A percentile compares a stretch with the other conserved stretches of the same genome.
These are phyloP conservation scores for Falcaria lacertinaria DNA, from an alignment of 2,888 invertebrate genomes.

Conservation along the genomic window DNA sequence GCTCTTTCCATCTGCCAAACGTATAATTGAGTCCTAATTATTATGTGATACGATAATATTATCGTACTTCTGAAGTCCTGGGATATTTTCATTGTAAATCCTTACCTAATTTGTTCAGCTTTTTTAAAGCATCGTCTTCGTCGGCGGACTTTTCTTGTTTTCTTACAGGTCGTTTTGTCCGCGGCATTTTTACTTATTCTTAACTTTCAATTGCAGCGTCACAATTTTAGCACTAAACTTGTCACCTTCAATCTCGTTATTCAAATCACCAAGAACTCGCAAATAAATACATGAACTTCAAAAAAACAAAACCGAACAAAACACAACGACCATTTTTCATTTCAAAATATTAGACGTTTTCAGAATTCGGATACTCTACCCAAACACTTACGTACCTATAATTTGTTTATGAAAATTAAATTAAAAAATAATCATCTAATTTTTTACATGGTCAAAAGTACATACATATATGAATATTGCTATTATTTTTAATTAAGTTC, in stretches of 20 bases:
- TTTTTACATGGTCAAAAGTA: no score
- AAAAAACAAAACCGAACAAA: neutral
- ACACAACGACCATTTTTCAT: neutral
- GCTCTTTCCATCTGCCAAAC: no score
- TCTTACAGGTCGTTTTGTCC: slow-evolving; percentile 61
- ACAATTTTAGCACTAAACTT: neutral
- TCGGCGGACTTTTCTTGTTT: slow-evolving; percentile 50
- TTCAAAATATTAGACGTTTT: neutral
- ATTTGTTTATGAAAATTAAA: no score
- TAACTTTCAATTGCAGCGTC: slow-evolving; percentile 1
- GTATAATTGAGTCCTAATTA: no score
- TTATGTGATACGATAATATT: no score
- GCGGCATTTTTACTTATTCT: slow-evolving; percentile 48
- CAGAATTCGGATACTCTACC: neutral
- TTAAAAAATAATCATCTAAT: no score
- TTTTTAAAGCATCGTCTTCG: slow-evolving; percentile 48
- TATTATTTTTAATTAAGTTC: no score
- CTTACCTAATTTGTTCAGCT: slow-evolving; percentile 54
- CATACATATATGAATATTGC: no score
- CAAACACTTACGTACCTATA: no score
- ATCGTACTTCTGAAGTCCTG: no score
- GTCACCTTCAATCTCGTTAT: neutral
- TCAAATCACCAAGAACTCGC: neutral
- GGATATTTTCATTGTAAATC: neutral
- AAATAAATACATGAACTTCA: neutral